Conservation (phyloP, 2,113 vertebrate genomes). For the Sprattus sprattus region DNA sequence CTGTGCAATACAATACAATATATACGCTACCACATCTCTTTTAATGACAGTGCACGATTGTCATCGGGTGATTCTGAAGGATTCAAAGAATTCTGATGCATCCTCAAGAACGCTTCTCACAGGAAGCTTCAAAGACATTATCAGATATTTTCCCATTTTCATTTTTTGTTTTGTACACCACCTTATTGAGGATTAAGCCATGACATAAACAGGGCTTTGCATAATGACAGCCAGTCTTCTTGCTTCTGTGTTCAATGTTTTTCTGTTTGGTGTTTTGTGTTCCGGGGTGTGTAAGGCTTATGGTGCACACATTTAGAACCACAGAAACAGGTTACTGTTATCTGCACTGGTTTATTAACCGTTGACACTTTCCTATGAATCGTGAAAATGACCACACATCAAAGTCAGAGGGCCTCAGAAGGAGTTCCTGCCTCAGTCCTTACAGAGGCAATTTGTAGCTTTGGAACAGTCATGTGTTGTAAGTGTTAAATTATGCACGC, state of each 20-base stretch:
- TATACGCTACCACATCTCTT: neutral
- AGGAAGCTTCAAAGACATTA: neutral
- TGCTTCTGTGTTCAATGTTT: neutral
- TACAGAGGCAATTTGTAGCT: slow-evolving; percentile 46
- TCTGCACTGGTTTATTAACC: neutral
- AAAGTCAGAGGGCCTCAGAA: neutral
- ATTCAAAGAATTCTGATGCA: neutral
- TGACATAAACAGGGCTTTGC: neutral
- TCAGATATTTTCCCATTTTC: neutral
- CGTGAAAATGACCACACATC: neutral
- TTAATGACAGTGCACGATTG: neutral
- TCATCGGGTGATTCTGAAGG: neutral
- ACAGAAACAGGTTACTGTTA: neutral
- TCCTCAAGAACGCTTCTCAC: neutral
- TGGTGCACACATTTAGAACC: neutral
- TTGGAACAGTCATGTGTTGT: slow-evolving; percentile 57
- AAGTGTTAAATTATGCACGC: slow-evolving; percentile 64
- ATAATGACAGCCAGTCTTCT: neutral
- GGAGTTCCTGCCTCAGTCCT: slow-evolving; percentile 41
- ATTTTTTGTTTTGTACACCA: neutral
- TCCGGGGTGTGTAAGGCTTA: neutral
- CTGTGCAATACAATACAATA: neutral
- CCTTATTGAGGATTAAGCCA: neutral
- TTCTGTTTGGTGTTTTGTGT: neutral
- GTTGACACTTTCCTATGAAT: neutral